Evolutionary conservation across 2,113 vertebrate species (phyloP), one percentile per base, ranked within the genome.

Genomic region (Chaetodon trifascialis): DNA sequence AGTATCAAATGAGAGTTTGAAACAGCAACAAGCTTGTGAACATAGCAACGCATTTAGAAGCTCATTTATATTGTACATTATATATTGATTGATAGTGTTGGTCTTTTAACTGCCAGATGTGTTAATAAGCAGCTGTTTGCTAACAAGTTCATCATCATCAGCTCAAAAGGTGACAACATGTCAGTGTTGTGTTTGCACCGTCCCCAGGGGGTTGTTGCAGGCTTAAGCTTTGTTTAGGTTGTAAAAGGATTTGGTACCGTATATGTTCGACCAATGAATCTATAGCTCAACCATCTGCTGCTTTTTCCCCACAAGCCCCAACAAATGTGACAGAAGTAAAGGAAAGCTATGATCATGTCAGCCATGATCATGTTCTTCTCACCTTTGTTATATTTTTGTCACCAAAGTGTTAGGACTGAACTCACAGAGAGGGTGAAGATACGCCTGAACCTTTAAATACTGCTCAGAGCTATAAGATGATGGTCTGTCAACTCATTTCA

Each of bases 301-400:
- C 14, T 36, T 46, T 66, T n/a, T 19, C 1, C 7, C 25, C 23
- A 38, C 34, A 49, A 51, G n/a, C 9, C 58, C 55, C 42, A 79
- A 23, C 52, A 40, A 49, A 47, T 42, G 17, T 0, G 25, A 52
- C 4, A 36, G 16, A 38, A 42, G 40, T 74, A 51, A 72, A 44
- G 23, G 47, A 64, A 73, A 73, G 38, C 60, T 10, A 0, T n/a
- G 59, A 2, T 21, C 52, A 59, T 63, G 49, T 63, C 40, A 70
- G 7, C 6, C 44, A 8, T 7, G n/a, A 34, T 65, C 44, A 25
- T 40, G 30, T 54, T 54, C 11, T 79, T 34, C 62, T 75, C 62
- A 78, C 75, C 19, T 63, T 66, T 40, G 7, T 44, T 55, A 21
- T 73, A 16, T 79, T 76, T 81, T 25, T 80, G 60, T 78, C 44